Base-by-base conservation (phyloP, 2,888 invertebrate genomes). In the Ormyrus thymus region DNA sequence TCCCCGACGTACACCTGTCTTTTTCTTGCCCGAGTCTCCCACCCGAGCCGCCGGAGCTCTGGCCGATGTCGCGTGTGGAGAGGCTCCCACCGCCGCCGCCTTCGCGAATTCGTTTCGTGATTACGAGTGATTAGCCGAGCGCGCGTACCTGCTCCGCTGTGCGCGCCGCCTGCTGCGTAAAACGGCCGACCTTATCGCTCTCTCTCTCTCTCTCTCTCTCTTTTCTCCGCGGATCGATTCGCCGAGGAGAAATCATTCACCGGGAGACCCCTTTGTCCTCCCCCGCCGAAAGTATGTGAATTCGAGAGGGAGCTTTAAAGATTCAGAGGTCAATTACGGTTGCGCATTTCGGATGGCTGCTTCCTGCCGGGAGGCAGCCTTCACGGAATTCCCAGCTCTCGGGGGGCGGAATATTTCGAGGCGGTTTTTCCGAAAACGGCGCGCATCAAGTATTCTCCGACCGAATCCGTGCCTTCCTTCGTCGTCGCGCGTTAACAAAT, bases 21-120 rank as follows among this genome's bases (percentile, higher is more conserved):
- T 50, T 58, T 29, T 29, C 69, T 45, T 46, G 13, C 10, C 1
- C 66, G 29, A 29, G 55, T 8, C 43, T 45, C 10, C 7, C 9
- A 10, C 45, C 64, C 61, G 45, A 29, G 13, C 62, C 29, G 56
- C 45, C 53, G 71, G 59, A 51, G 29, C 15, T 61, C 65, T 55
- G 29, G 29, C 29, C 29, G 46, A 66, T 66, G 61, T 77, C 59
- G 72, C 77, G 72, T 77, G 77, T 56, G 59, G 29, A 29, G 29
- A 4, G 3, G 0, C 29, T 4, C 50, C 51, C 55, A 56, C 45
- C 13, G 55, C 55, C n/a, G 43, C 45, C 53, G 45, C 51, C 29
- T 59, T 74, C 74, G 53, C 74, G 69, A 70, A 68, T 65, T 78
- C 73, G 50, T 70, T 59, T 78, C 78, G 78, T 74, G 74, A 78